Evolutionary conservation across 2,888 invertebrate species (phyloP).

Genomic region (Crioceris asparagi): DNA sequence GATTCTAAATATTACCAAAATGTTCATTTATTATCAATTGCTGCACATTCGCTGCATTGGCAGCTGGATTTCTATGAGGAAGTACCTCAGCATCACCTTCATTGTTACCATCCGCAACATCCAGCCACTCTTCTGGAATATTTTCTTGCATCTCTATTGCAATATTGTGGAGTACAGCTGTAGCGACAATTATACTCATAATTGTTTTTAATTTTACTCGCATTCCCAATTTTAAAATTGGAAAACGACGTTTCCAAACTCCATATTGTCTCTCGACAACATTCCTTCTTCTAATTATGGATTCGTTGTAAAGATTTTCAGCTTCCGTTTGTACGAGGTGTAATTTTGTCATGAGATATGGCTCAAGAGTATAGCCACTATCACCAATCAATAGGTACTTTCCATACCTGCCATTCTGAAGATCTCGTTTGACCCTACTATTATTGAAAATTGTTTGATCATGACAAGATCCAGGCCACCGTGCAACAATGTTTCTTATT

Average conservation of each 20-base stretch:
- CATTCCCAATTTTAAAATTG: not conserved
- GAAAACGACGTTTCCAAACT: conserved; percentile 8
- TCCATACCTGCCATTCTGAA: conserved; percentile 14
- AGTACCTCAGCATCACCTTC: no score
- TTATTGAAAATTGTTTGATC: no score
- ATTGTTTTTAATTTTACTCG: not conserved
- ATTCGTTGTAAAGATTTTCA: conserved; percentile 17
- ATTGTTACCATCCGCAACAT: not conserved
- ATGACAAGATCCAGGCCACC: no score
- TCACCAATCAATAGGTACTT: conserved; percentile 18
- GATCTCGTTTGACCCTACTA: no score
- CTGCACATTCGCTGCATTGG: no score
- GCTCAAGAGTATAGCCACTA: conserved; percentile 21
- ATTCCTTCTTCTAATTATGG: conserved; percentile 18
- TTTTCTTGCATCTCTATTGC: conserved; percentile 1
- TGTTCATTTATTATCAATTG: no score
- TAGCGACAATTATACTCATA: not conserved
- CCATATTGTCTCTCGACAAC: conserved; percentile 19
- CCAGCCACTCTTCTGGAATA: not conserved
- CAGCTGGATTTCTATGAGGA: no score
- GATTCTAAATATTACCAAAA: no score
- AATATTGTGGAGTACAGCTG: conserved; percentile 3
- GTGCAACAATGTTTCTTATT: no score
- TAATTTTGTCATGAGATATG: conserved; percentile 19
- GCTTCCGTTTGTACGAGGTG: conserved; percentile 8